Conservation (phyloP, 2,113 vertebrate species). For the Sinocyclocheilus anophthalmus region DNA sequence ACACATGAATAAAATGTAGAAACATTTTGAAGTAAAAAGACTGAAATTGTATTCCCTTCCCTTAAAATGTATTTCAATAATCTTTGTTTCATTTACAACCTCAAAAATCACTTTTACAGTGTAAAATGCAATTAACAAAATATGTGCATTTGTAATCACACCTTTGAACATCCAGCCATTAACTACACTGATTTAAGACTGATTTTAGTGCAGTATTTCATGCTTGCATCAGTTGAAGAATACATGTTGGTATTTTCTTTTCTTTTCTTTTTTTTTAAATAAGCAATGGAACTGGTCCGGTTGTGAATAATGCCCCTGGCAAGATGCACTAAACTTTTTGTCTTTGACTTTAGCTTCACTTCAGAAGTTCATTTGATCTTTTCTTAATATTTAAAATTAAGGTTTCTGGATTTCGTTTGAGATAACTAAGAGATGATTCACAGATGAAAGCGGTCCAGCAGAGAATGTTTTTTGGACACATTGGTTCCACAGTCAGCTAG, state of each 20-base stretch:
- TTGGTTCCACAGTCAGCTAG: conserved; percentile 35
- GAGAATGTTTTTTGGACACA: conserved; percentile 24
- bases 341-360: background rate
- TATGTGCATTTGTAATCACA: too few relatives aligned
- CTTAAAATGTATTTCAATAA: too few relatives aligned
- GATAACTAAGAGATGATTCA: conserved; percentile 3
- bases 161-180: too few relatives aligned
- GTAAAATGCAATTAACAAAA: too few relatives aligned
- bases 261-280: background rate
- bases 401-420: background rate
- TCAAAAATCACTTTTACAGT: too few relatives aligned
- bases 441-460: conserved; percentile 27
- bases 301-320: background rate
- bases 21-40: too few relatives aligned
- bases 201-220: too few relatives aligned
- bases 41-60: too few relatives aligned
- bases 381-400: background rate
- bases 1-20: too few relatives aligned
- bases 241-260: background rate
- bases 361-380: background rate
- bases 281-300: background rate
- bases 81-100: too few relatives aligned
- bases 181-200: too few relatives aligned
- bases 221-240: background rate
- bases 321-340: background rate